Conservation (phyloP, 2,888 invertebrate species). For the Aethes cnicana region DNA sequence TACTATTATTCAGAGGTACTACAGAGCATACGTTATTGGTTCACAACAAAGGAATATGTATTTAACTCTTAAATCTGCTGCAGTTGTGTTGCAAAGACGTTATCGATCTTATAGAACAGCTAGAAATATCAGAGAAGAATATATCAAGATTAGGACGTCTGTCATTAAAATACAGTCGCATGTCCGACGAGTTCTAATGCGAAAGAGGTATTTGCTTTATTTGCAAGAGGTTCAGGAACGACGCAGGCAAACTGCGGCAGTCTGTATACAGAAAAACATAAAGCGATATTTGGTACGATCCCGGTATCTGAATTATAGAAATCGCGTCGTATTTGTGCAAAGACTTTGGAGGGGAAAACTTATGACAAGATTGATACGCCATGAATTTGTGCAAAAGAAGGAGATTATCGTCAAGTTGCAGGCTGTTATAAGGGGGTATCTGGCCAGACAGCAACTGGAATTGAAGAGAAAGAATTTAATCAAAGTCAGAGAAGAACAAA, state of each 20-base stretch:
- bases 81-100: conserved; percentile 45
- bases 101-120: too few species aligned
- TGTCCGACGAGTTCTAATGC: conserved; percentile 51
- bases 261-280: conserved; percentile 61
- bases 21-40: conserved; percentile 42
- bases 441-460: conserved; percentile 72
- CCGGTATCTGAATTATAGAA: conserved; percentile 49
- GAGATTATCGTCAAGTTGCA: conserved; percentile 61
- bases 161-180: conserved; percentile 48
- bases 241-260: conserved; percentile 50
- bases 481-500: conserved; percentile 65
- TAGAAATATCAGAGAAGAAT: conserved; percentile 47
- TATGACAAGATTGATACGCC: conserved; percentile 58
- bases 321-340: conserved; percentile 59
- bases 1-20: conserved; percentile 58
- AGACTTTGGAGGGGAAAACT: conserved; percentile 67
- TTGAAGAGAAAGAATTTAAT: conserved; percentile 64
- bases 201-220: conserved; percentile 48
- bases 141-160: conserved; percentile 35
- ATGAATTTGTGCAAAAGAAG: conserved; percentile 58
- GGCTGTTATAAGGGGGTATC: conserved; percentile 70
- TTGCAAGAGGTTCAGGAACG: conserved; percentile 39
- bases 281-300: conserved; percentile 56
- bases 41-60: conserved; percentile 28
- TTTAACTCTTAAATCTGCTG: conserved; percentile 18